Base-by-base conservation (phyloP, 2,797 vertebrate species). In the Gadopsis marmoratus region DNA sequence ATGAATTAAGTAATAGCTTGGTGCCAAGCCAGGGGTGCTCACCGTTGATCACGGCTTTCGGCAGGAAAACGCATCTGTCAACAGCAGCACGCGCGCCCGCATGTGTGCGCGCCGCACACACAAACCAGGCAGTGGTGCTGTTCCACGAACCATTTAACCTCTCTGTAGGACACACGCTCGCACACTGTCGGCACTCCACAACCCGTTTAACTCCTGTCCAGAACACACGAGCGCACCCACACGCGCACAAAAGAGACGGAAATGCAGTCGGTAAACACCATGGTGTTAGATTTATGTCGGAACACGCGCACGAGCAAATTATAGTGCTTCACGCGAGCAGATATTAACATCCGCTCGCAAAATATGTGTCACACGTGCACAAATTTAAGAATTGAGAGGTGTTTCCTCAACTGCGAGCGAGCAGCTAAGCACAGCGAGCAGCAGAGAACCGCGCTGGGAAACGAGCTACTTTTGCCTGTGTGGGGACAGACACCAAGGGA, bases 1-100 rank as follows among this genome's bases (percentile, higher is more conserved):
- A 93, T 94, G 93, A 95, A 95, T 95, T 95, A 94, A 95, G 94
- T 94, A 95, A 94, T 95, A 94, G 93, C 93, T 94, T 94, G 94
- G 93, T 94, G 91, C 81, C 76, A 75, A 86, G 93, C 93, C 93
- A 94, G 91, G 75, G 88, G 75, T 79, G 85, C 90, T 93, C 84
- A 53, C 91, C 66, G 90, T 88, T 92, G 89, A 95, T 94, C 93
- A 91, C 83, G 74, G 74, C 91, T 93, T 94, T 95, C 95, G 95
- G 93, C 94, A 92, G 86, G 92, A 94, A 92, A 89, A 91, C 82
- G 75, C 93, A 92, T 93, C 93, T 91, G 91, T 95, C 94, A 95
- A 93, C 91, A 90, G 91, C 66, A 55, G 67, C 72, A 50, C 16
- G 16, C 76, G 47, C 78, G 61, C 70, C 14, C 7, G 23, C 72